Evolutionary conservation across 1,140 invertebrate species (phyloP).

Genomic region (Procambarus virginalis): DNA sequence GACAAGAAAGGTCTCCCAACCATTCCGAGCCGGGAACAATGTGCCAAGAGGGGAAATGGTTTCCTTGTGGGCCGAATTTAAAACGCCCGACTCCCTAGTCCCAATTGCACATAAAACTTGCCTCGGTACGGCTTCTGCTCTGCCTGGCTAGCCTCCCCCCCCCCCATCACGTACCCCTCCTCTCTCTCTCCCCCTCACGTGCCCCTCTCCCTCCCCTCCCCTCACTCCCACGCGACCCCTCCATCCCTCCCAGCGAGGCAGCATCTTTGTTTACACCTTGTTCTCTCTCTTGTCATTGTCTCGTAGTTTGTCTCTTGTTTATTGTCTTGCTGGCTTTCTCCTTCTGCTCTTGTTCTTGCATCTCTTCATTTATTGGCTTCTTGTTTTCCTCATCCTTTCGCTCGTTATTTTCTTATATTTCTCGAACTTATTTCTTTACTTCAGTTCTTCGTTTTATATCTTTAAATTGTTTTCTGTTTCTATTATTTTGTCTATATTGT

Average conservation of each 20-base stretch:
- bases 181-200: background rate
- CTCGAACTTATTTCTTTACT: no score
- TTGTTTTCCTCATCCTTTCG: no score
- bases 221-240: no score
- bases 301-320: background rate
- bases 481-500: no score
- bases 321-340: background rate
- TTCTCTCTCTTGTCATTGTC: background rate
- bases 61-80: constrained; percentile 65
- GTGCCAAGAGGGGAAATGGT: constrained; percentile 63
- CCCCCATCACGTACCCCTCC: background rate
- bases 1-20: constrained; percentile 29
- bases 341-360: background rate
- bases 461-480: no score
- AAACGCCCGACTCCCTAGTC: constrained; percentile 54
- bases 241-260: background rate
- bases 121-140: background rate
- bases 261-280: background rate
- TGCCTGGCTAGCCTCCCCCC: background rate
- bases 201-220: background rate
- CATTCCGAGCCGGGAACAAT: constrained; percentile 52
- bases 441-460: no score
- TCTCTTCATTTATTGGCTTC: no score
- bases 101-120: constrained; percentile 69
- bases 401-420: no score